Evolutionary conservation across 2,888 invertebrate genomes (phyloP).

Genomic region (Phytoseiulus persimilis): DNA sequence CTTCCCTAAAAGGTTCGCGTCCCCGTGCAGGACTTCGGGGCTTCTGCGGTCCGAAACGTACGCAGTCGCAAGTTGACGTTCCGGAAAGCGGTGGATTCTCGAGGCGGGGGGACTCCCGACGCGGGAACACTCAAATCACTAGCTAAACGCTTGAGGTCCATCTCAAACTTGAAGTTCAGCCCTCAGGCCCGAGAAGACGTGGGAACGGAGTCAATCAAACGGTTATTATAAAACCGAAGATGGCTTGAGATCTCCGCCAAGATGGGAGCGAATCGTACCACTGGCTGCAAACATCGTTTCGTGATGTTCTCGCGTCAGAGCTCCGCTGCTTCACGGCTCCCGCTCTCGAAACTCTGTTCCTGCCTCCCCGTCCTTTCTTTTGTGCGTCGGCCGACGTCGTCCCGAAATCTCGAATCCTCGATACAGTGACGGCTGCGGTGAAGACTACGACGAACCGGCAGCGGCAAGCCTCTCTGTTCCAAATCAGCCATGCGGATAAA

Average conservation of each 20-base stretch:
- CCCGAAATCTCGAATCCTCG: neutral
- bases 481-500: slow-evolving; percentile 36
- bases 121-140: no score
- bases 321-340: neutral
- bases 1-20: no score
- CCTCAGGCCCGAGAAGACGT: no score
- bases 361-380: neutral
- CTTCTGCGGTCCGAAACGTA: no score
- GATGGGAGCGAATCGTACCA: neutral
- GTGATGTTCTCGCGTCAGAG: no score
- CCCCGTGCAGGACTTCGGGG: no score
- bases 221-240: neutral
- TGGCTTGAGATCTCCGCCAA: neutral
- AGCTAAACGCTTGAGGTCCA: no score
- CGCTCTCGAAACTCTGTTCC: neutral
- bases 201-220: neutral
- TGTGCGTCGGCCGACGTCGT: neutral
- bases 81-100: no score
- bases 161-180: no score
- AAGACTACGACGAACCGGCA: neutral
- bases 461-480: slow-evolving; percentile 25
- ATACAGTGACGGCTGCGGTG: neutral
- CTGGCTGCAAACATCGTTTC: neutral
- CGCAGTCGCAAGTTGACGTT: no score
- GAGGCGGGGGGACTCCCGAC: no score